phyloP scores from a whole-genome alignment of 30 jellyfish, hydroid and myxozoan species.

The Hydractinia symbiolongicarpus region DNA sequence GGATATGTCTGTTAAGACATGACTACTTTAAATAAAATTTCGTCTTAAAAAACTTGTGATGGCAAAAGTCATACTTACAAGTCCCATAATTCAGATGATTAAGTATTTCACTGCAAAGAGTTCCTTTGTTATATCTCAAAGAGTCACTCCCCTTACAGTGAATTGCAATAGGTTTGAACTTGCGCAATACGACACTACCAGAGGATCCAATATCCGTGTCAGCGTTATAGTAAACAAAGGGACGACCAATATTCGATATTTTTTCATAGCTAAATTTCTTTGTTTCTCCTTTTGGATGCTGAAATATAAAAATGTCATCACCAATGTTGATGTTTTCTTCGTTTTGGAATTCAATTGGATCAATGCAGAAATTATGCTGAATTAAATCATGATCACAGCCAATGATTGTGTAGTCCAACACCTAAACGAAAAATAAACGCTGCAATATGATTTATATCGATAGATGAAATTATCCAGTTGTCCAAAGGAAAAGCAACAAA shows the following conservation, averaged over 20 bases:
- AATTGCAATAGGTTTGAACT: slow-evolving; percentile 59
- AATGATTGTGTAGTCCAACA: slow-evolving; percentile 73
- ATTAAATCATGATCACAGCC: slow-evolving; percentile 71
- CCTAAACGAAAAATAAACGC: slow-evolving; percentile 21
- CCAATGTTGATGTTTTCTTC: slow-evolving; percentile 37
- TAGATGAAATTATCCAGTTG: no score
- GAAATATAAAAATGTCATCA: slow-evolving; percentile 79
- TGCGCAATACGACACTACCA: slow-evolving; percentile 79
- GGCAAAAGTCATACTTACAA: slow-evolving; percentile 40
- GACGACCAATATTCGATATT: slow-evolving; percentile 48
- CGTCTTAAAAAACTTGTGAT: no score
- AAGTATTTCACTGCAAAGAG: slow-evolving; percentile 67
- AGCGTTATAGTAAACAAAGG: slow-evolving; percentile 78
- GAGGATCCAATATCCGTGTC: slow-evolving; percentile 97
- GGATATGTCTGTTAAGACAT: no score
- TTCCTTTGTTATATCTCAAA: slow-evolving; percentile 76
- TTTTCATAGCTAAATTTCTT: slow-evolving; percentile 74
- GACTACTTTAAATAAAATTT: no score
- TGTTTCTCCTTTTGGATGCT: slow-evolving; percentile 89
- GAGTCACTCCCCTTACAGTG: slow-evolving; percentile 90
- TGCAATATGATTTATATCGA: no score
- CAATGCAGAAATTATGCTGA: slow-evolving; percentile 48
- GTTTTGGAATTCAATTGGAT: slow-evolving; percentile 69
- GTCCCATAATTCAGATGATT: slow-evolving; percentile 59
- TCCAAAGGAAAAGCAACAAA: no score